Evolutionary conservation across 2,797 vertebrate species (phyloP), one percentile per base, ranked within the genome.

Genomic region (Todus mexicanus): DNA sequence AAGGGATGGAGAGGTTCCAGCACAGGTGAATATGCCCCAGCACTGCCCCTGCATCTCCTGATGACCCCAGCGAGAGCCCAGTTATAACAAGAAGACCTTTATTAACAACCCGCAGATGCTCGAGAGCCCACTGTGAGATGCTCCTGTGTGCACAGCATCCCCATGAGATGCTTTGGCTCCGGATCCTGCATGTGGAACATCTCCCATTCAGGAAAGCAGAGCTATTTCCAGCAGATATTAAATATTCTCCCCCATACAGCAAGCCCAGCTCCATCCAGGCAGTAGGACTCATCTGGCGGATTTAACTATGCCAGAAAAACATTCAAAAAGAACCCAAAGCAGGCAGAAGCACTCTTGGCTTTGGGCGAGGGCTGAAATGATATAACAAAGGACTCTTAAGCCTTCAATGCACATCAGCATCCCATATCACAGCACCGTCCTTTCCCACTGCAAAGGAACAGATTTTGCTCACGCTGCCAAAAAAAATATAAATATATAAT

Each of bases 391-490:
- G 80, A 37, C 6, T 14, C 66, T 51, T 2, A 0, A 71, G 53
- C 22, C 50, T 20, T 27, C 27, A 56, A 73, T 4, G 21, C 13
- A 9, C 73, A 90, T 5, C 74, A 57, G 45, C 63, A 48, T 5
- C 72, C 66, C 74, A 1, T 8, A 54, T 4, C 47, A 17, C 77
- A 25, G 84, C 87, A 26, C 31, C 1, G 2, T 51, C 86, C 85
- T 59, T 42, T 7, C 90, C 87, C 56, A 4, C 5, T 31, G 82
- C 68, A 57, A 47, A 73, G 48, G 60, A 92, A 65, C 93, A 80
- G 83, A 92, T 95, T 94, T 48, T 80, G 68, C 74, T 80, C 88
- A 47, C 35, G 0, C 92, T 92, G 95, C 90, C 95, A 94, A 74
- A 45, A 66, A 77, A n/a, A n/a, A n/a, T n/a, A n/a, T n/a, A n/a